These are phyloP conservation scores for Heliconius melpomene DNA, from an alignment of 1,140 invertebrate genomes.

Conservation along the genomic window DNA sequence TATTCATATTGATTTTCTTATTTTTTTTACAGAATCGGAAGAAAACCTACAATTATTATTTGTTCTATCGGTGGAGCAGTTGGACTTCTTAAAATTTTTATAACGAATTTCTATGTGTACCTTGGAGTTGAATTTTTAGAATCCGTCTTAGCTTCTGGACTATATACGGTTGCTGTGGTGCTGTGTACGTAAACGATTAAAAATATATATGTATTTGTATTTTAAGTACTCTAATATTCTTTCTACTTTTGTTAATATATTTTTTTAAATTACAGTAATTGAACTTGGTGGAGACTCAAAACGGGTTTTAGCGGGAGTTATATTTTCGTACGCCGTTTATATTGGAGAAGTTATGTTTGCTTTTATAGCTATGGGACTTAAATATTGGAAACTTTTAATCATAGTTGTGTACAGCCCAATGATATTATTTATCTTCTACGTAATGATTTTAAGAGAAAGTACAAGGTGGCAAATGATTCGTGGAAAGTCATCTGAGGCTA, in stretches of 20 bases:
- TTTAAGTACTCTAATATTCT: not conserved
- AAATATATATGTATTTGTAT: slow-evolving; percentile 12
- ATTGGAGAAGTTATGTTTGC: slow-evolving; percentile 64
- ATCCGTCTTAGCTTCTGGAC: slow-evolving; percentile 59
- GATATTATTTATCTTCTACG: slow-evolving; percentile 53
- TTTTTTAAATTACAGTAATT: slow-evolving; percentile 59
- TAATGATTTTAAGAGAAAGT: slow-evolving; percentile 60
- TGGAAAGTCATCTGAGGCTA: slow-evolving; percentile 57
- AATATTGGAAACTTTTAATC: slow-evolving; percentile 63
- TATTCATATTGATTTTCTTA: too few species aligned
- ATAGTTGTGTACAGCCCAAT: slow-evolving; percentile 60
- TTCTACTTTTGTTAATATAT: not conserved
- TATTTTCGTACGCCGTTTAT: slow-evolving; percentile 64
- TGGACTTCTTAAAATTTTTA: slow-evolving; percentile 60
- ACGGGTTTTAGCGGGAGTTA: slow-evolving; percentile 60
- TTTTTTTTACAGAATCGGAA: slow-evolving; percentile 58
- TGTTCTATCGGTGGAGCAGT: slow-evolving; percentile 59
- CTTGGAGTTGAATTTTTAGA: slow-evolving; percentile 62
- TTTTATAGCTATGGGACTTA: slow-evolving; percentile 58
- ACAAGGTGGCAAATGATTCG: slow-evolving; percentile 67
- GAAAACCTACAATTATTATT: slow-evolving; percentile 64
- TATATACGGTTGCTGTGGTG: slow-evolving; percentile 66
- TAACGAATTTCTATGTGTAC: slow-evolving; percentile 60
- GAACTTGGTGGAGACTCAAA: slow-evolving; percentile 62
- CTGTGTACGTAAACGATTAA: slow-evolving; percentile 52